Evolutionary conservation across 2,113 vertebrate genomes (phyloP).

Genomic region (Otus sunia): DNA sequence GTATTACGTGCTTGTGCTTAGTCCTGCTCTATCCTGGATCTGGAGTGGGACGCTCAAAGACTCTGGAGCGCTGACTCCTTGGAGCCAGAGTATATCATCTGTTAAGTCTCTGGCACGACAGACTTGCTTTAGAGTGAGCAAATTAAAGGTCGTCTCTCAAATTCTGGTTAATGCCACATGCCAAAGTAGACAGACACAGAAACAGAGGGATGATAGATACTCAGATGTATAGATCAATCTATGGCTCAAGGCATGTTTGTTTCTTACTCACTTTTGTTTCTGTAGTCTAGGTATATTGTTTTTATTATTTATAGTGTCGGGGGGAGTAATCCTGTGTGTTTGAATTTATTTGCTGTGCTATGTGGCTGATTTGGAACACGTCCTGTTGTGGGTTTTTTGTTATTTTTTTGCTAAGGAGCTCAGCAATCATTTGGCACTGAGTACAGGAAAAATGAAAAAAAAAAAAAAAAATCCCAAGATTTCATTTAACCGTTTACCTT

Average conservation of each 20-base stretch:
- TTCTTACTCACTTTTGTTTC: background rate
- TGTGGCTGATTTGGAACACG: conserved; percentile 31
- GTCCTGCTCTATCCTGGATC: background rate
- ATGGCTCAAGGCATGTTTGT: background rate
- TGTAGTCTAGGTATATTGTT: conserved; percentile 26
- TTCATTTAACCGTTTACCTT: background rate
- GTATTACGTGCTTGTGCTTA: background rate
- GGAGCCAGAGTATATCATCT: conserved; percentile 57
- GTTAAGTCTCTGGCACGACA: conserved; percentile 58
- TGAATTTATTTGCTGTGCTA: conserved; percentile 46
- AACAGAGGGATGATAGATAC: conserved; percentile 1
- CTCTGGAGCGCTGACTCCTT: conserved; percentile 21
- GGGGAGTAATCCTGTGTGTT: background rate
- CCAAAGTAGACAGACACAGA: conserved; percentile 14
- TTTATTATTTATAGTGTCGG: conserved; percentile 48
- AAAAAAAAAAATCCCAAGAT: background rate
- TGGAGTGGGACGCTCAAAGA: background rate
- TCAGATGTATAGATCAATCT: background rate
- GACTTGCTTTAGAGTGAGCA: conserved; percentile 34
- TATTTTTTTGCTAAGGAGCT: conserved; percentile 9
- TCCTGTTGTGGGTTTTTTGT: conserved; percentile 17
- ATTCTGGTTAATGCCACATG: conserved; percentile 62
- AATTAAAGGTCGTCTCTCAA: conserved; percentile 59
- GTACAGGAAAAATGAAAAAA: background rate
- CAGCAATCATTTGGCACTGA: background rate